Evolutionary conservation across 1,140 invertebrate genomes (phyloP).

Genomic region (Ostrea denselamellosa): DNA sequence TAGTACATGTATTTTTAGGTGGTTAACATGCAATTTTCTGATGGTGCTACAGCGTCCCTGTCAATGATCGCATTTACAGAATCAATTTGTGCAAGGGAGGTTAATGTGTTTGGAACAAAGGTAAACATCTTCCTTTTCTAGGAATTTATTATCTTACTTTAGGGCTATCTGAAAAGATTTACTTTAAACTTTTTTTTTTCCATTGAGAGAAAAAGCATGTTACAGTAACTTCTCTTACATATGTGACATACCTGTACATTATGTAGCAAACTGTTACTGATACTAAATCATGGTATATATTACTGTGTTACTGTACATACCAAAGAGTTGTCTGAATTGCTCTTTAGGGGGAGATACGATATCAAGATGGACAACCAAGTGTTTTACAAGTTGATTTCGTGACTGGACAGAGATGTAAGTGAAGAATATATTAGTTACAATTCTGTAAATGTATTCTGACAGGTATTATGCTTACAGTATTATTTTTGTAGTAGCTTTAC

Average conservation of each 20-base stretch:
- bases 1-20: conserved; percentile 67
- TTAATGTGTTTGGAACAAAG: conserved; percentile 75
- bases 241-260: too few species aligned
- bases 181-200: not conserved
- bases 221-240: too few species aligned
- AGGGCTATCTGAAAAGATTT: too few species aligned
- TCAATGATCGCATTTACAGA: conserved; percentile 80
- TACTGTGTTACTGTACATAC: too few species aligned
- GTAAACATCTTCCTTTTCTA: conserved; percentile 50
- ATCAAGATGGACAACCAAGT: not conserved
- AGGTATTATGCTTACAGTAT: too few species aligned
- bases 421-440: not conserved
- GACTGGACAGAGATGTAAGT: conserved; percentile 12
- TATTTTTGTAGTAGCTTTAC: too few species aligned
- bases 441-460: too few species aligned
- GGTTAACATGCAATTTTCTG: conserved; percentile 80
- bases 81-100: conserved; percentile 75
- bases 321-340: not conserved
- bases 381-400: conserved; percentile 19
- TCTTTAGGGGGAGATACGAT: not conserved
- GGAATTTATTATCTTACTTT: not conserved
- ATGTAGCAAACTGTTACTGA: too few species aligned
- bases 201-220: too few species aligned
- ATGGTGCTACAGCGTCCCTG: conserved; percentile 78
- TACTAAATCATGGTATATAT: too few species aligned